Percentiles rank a stretch among this genome's conserved stretches.
phyloP scores from a whole-genome alignment of 2,888 invertebrate species.

The Tuta absoluta region DNA sequence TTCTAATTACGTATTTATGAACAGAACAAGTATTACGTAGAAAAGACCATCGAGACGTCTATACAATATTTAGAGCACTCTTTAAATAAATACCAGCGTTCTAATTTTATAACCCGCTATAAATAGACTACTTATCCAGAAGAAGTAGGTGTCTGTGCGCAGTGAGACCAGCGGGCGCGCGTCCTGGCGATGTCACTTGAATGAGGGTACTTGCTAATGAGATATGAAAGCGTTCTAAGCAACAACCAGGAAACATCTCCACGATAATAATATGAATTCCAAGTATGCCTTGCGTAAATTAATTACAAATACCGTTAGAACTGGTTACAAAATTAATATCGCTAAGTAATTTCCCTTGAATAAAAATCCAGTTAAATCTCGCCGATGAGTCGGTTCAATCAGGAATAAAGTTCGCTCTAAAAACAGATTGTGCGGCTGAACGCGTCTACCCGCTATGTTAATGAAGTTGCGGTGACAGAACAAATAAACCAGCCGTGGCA shows the following conservation, averaged over 20 bases:
- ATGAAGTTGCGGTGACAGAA: conserved; percentile 54
- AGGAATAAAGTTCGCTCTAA: conserved; percentile 10
- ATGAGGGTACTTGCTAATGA: conserved; percentile 58
- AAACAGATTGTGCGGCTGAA: conserved; percentile 12
- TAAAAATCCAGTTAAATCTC: conserved; percentile 13
- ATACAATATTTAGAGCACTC: too few relatives aligned
- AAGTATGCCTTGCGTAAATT: neutral
- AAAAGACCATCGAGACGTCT: neutral
- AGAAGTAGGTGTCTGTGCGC: conserved; percentile 20
- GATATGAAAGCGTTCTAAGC: conserved; percentile 45
- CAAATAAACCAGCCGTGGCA: conserved; percentile 60
- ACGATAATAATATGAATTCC: neutral
- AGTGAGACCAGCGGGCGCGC: conserved; percentile 46
- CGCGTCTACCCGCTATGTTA: conserved; percentile 29
- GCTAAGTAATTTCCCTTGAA: neutral
- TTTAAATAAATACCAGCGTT: neutral
- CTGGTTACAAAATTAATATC: neutral
- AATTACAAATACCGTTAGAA: neutral
- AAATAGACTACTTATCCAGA: neutral
- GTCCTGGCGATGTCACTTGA: conserved; percentile 60
- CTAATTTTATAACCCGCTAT: conserved; percentile 5
- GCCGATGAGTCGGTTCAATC: conserved; percentile 10
- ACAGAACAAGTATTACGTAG: neutral
- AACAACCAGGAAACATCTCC: neutral
- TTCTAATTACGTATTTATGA: too few relatives aligned